Base-by-base conservation (phyloP, 2,113 vertebrate genomes). In the Oreochromis niloticus region DNA sequence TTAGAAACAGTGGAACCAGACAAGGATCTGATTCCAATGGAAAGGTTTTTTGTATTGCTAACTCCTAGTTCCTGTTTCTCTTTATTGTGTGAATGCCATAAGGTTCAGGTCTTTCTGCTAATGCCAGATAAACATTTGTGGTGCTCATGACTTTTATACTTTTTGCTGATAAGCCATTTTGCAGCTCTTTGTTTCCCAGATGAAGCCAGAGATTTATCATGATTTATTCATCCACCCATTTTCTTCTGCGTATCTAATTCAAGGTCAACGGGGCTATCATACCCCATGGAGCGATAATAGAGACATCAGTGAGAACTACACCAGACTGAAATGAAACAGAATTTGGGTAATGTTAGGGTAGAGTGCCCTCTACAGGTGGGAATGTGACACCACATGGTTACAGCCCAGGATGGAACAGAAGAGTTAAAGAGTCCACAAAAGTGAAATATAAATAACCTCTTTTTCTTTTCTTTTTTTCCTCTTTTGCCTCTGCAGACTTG, bases 401-500 rank as follows among this genome's bases (percentile, higher is more conserved):
- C 24, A 13, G 27, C 2, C 16, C 6, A n/a, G 14, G 34, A 57
- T 43, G 22, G 54, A 17, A 7, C 14, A 27, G 55, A 9, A 43
- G 39, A 17, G n/a, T 78, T 19, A 32, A 50, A 24, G 27, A 78
- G 1, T 52, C 36, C 30, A 36, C 27, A 8, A n/a, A 61, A 30
- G 13, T 24, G 3, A 2, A 55, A 11, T 22, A 12, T 34, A 55
- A 16, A n/a, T 57, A 27, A 39, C 9, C 3, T 7, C 7, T 50
- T 0, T 52, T 27, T 79, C 41, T 41, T 84, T 24, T 56, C 61
- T 68, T 0, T 39, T 14, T 43, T 71, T 46, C 36, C 36, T 68
- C 5, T 46, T 48, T 17, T 75, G 24, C 52, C 68, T 61, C 78
- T 80, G 22, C 41, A 97, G 97, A 92, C 88, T 97, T 2, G 96